Base-by-base conservation (phyloP, 1,140 invertebrate genomes). In the Gonioctena quinquepunctata region DNA sequence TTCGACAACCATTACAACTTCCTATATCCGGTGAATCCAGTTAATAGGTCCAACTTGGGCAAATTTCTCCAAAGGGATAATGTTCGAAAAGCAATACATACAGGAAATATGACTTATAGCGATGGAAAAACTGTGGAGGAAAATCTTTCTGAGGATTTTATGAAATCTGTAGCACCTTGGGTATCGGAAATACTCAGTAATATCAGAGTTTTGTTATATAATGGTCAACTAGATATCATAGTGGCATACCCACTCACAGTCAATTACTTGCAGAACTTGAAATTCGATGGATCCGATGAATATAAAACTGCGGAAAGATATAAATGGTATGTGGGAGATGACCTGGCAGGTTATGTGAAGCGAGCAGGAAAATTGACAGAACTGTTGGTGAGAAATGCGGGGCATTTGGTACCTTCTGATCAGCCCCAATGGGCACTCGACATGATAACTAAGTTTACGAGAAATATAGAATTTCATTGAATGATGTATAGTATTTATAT, bases 201-300 rank as follows among this genome's bases (percentile, higher is more conserved):
- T 71, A 94, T 93, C 78, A 84, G 86, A 81, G 87, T 92, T 2
- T 74, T 93, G 27, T 86, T 92, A 71, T 96, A 94, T 81, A 94
- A 91, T 79, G 94, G 94, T 4, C 93, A 95, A 80, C 83, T 95
- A 62, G 94, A 96, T 81, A 90, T 96, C 42, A 94, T 95, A 62
- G 90, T 94, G 4, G 90, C 93, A 0, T 93, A 94, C 77, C 90
- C 93, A 11, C 83, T 93, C 5, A 94, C 93, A 0, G 88, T 89
- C 73, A 90, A 89, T 72, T 94, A 90, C 79, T 75, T 95, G 4
- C 79, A 81, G 50, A 85, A 89, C 42, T 78, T 95, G 1, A 77
- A 90, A 5, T 95, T 93, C 88, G 79, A 82, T 16, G 87, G 87
- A 1, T 83, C 87, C 0, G 81, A 87, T 5, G 84, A 88, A 48